phyloP scores from a whole-genome alignment of 2,888 invertebrate genomes.

The Ichneumoninae sp. region DNA sequence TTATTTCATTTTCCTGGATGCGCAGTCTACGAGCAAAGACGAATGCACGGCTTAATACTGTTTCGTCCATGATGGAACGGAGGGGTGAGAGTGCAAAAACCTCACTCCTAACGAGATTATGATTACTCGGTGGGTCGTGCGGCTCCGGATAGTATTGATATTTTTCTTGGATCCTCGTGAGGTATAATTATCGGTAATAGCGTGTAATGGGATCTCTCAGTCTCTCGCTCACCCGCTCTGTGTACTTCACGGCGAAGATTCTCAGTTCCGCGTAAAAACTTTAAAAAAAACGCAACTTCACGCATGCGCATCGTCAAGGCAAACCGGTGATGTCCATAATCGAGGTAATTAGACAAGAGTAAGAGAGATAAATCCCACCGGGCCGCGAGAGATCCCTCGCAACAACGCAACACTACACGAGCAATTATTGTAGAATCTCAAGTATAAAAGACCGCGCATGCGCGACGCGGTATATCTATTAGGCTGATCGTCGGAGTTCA shows the following conservation, averaged over 20 bases:
- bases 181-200: slow-evolving; percentile 38
- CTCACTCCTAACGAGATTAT: slow-evolving; percentile 43
- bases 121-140: slow-evolving; percentile 26
- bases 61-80: neutral
- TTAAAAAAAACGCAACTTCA: neutral
- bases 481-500: slow-evolving; percentile 45
- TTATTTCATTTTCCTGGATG: neutral
- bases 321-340: slow-evolving; percentile 46
- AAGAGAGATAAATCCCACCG: slow-evolving; percentile 3
- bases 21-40: neutral
- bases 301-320: slow-evolving; percentile 31
- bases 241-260: neutral
- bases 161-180: slow-evolving; percentile 20
- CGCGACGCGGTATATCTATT: slow-evolving; percentile 28
- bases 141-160: slow-evolving; percentile 12
- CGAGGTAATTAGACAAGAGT: slow-evolving; percentile 19
- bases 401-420: slow-evolving; percentile 8
- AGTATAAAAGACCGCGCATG: slow-evolving; percentile 5
- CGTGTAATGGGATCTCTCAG: slow-evolving; percentile 25
- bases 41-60: neutral
- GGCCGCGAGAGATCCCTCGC: neutral
- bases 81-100: slow-evolving; percentile 16
- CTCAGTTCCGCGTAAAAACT: neutral
- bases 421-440: slow-evolving; percentile 20
- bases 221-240: slow-evolving; percentile 13